Evolutionary conservation across 2,113 vertebrate species (phyloP), one percentile per base, ranked within the genome.

Genomic region (Galemys pyrenaicus): DNA sequence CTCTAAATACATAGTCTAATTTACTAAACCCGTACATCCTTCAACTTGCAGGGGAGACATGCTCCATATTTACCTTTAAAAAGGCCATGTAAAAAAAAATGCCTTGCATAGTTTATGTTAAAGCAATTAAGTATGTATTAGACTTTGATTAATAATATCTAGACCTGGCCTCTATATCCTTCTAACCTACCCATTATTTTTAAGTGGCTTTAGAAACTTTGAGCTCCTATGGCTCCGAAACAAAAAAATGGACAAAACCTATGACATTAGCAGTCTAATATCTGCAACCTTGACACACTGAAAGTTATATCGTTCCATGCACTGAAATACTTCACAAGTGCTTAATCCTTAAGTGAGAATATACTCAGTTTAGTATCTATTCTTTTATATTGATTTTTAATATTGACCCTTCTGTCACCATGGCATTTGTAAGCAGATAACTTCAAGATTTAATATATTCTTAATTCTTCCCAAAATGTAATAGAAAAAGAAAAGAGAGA

Each of bases 381-480:
- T 32, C 51, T 84, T 78, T 5, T 41, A 32, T 49, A 11, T 60
- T 80, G 10, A 37, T 71, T 94, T 92, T 39, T 89, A 64, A 8
- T 64, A 28, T 78, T 92, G 73, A 8, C 32, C 16, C 19, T 0
- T 64, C 41, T 92, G 32, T 92, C 39, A 49, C 7, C 13, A 4
- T 26, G 28, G 82, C 28, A 24, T 32, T 93, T 74, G 49, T 51
- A 88, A 64, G 67, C 39, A 74, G 35, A n/a, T 73, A 81, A 75
- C 74, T 93, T 86, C 26, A 86, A 56, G 32, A 86, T 79, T 39
- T n/a, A 46, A 35, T 78, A 22, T 56, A 26, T 89, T 73, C 88
- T 87, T 95, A 85, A 78, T 92, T 77, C 54, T 85, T 5, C 65
- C 65, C 22, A 51, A 81, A 91, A n/a, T 28, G 49, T 56, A 87